Conservation (phyloP, 1,140 invertebrate genomes). For the Heliconius nattereri region DNA sequence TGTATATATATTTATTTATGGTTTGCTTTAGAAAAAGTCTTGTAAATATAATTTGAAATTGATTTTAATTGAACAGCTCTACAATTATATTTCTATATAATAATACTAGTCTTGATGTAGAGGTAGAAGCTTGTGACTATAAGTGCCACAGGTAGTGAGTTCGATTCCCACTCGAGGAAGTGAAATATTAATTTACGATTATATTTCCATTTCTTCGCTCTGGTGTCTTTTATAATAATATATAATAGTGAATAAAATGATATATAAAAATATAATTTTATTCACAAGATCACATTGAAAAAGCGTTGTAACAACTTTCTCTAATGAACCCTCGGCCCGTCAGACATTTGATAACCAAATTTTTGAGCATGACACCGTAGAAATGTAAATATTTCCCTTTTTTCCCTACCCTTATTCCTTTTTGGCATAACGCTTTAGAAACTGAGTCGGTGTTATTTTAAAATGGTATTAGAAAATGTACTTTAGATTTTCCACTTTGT, state of each 20-base stretch:
- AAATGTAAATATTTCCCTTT: constrained; percentile 6
- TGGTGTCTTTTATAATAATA: not conserved
- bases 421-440: not conserved
- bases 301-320: not conserved
- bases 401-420: not conserved
- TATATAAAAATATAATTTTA: not conserved
- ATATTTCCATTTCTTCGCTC: too few species aligned
- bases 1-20: too few species aligned
- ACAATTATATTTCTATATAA: too few species aligned
- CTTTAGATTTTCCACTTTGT: not conserved
- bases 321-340: not conserved
- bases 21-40: too few species aligned
- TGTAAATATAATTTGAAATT: too few species aligned
- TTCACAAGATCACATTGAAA: not conserved
- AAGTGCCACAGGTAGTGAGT: too few species aligned
- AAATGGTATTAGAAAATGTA: constrained; percentile 3
- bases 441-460: not conserved
- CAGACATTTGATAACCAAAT: not conserved
- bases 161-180: too few species aligned
- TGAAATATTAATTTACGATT: too few species aligned
- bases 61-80: too few species aligned
- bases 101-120: too few species aligned
- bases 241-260: not conserved
- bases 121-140: too few species aligned
- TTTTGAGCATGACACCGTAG: not conserved